Percentiles rank a stretch among this genome's conserved stretches.
Conservation (phyloP, 2,888 invertebrate species). For the Pegoplata infirma region DNA sequence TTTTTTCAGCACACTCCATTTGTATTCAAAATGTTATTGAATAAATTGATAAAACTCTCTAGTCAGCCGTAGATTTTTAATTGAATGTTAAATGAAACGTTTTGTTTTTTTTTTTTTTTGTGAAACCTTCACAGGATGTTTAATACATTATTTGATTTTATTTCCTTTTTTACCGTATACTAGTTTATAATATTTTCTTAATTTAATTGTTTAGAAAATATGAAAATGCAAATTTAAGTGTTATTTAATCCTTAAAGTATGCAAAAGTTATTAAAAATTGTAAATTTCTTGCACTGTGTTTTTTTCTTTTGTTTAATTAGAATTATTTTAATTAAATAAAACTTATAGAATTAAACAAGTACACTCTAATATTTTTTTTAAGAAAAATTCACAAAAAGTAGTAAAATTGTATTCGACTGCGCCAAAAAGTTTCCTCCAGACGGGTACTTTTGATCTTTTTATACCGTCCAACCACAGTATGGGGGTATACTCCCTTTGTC, state of each 20-base stretch:
- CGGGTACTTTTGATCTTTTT: no score
- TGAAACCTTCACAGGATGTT: no score
- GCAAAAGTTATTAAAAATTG: slow-evolving; percentile 23
- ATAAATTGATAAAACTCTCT: not conserved
- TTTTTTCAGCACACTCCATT: not conserved
- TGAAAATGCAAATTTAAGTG: slow-evolving; percentile 16
- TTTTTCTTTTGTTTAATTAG: no score
- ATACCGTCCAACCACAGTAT: no score
- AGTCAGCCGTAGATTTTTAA: slow-evolving; percentile 19
- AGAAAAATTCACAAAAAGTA: no score
- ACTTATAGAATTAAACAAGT: no score
- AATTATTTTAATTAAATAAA: no score
- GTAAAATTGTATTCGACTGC: no score
- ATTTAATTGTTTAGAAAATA: slow-evolving; percentile 16
- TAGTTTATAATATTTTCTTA: not conserved
- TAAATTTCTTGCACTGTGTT: no score
- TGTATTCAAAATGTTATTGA: not conserved
- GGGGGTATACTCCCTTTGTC: no score
- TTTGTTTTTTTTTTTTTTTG: slow-evolving; percentile 23
- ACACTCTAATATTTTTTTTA: no score
- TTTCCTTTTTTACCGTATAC: not conserved
- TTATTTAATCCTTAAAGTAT: slow-evolving; percentile 22
- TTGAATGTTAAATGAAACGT: slow-evolving; percentile 54
- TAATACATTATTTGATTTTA: not conserved
- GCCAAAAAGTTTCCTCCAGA: no score